These are phyloP conservation scores for Ceyx melanurus DNA, from an alignment of 2,113 vertebrate species.

Conservation along the genomic window DNA sequence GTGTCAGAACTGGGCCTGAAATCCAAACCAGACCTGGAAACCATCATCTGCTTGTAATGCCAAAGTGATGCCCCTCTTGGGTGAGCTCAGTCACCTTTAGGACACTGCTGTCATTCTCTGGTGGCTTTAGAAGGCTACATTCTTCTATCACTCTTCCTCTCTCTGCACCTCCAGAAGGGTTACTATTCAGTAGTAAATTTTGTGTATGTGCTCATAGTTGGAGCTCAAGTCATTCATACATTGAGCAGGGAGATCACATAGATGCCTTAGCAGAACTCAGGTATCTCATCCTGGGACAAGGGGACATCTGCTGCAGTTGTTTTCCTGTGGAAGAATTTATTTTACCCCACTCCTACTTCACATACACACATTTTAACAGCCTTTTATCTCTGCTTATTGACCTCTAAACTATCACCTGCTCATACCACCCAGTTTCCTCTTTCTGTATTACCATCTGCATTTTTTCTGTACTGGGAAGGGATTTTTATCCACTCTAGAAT, in stretches of 20 bases:
- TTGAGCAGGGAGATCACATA: neutral
- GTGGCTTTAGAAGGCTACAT: neutral
- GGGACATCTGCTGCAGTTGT: neutral
- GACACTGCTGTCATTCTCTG: neutral
- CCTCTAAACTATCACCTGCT: neutral
- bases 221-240: neutral
- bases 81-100: neutral
- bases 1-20: neutral
- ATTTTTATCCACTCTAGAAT: neutral
- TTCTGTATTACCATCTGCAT: no score
- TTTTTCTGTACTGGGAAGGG: neutral
- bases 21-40: neutral
- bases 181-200: neutral
- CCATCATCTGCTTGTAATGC: neutral
- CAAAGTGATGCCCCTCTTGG: neutral
- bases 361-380: neutral
- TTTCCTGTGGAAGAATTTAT: neutral
- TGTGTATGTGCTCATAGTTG: neutral
- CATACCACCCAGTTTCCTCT: neutral
- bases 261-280: neutral
- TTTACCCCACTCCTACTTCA: neutral
- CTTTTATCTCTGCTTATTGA: neutral
- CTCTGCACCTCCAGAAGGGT: neutral
- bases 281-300: neutral
- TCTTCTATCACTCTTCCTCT: neutral